Evolutionary conservation across 2,113 vertebrate species (phyloP).

Genomic region (Epinephelus fuscoguttatus): DNA sequence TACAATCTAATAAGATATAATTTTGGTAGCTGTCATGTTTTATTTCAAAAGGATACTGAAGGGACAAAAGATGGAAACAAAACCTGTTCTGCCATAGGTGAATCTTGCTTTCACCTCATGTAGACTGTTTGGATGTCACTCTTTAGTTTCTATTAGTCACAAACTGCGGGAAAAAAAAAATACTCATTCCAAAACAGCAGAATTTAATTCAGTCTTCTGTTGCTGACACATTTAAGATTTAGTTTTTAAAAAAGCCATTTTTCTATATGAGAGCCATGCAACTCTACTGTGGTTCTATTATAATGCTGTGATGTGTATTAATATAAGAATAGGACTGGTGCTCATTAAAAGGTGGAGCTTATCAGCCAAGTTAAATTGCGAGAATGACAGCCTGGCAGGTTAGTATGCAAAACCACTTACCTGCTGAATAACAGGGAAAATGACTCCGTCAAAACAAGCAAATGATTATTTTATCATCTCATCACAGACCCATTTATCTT

Average conservation of each 20-base stretch:
- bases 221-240: conserved; percentile 22
- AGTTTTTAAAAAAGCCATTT: conserved; percentile 1
- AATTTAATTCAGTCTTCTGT: conserved; percentile 41
- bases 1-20: neutral
- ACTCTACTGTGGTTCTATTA: neutral
- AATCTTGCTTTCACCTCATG: conserved; percentile 17
- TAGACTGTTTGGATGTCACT: no score
- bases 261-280: neutral
- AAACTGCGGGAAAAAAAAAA: conserved; percentile 10
- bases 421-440: neutral
- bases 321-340: neutral
- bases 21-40: neutral
- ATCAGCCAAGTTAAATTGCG: conserved; percentile 7
- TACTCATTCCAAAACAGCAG: conserved; percentile 9
- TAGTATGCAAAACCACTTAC: conserved; percentile 10
- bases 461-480: conserved; percentile 43
- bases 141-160: neutral
- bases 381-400: neutral
- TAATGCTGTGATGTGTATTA: neutral
- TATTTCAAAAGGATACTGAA: neutral
- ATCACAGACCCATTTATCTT: conserved; percentile 38
- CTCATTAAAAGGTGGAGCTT: neutral
- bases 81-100: neutral
- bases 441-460: conserved; percentile 15
- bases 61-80: neutral